Base-by-base conservation (phyloP, 2,113 vertebrate genomes). In the Nycticorax nycticorax region DNA sequence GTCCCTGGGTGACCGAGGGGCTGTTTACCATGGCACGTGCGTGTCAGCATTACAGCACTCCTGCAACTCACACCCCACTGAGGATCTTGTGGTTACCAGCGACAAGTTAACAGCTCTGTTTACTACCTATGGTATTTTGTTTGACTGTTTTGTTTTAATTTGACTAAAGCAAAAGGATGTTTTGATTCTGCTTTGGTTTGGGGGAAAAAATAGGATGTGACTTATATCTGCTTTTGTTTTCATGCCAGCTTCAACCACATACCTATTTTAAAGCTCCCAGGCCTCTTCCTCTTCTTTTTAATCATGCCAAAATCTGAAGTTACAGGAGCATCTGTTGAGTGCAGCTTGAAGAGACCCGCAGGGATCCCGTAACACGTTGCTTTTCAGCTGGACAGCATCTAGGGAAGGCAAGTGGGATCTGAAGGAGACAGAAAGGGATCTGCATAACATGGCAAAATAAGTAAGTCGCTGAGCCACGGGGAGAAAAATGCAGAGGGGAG, bases 81-180 rank as follows among this genome's bases (percentile, higher is more conserved):
- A 2, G 3, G 8, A 2, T 6, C 37, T 5, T 9, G 66, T 0
- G 0, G 23, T 7, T 22, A 16, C 39, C 88, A 48, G 26, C 1
- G 10, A 27, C 37, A 45, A 50, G 41, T n/a, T 23, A 78, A n/a
- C 62, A 88, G n/a, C 56, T 71, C 79, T 94, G 86, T 84, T 95
- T 95, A 74, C 83, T 78, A 91, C 47, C 81, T 17, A 47, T 26
- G n/a, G 26, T 41, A 13, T 79, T 84, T 96, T 89, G 71, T 85
- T 92, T 5, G 12, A 50, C 21, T 78, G 8, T 78, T 93, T 92
- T 89, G 80, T 75, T 96, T 81, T 83, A 26, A 52, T 88, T 71
- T 79, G 69, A 75, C 53, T 64, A 45, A 91, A 96, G 48, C 80
- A 81, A 96, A 87, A 95, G 95, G 94, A 93, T 94, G 93, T 96